Evolutionary conservation across 2,888 invertebrate genomes (phyloP).

Genomic region (Pachymerium ferrugineum): DNA sequence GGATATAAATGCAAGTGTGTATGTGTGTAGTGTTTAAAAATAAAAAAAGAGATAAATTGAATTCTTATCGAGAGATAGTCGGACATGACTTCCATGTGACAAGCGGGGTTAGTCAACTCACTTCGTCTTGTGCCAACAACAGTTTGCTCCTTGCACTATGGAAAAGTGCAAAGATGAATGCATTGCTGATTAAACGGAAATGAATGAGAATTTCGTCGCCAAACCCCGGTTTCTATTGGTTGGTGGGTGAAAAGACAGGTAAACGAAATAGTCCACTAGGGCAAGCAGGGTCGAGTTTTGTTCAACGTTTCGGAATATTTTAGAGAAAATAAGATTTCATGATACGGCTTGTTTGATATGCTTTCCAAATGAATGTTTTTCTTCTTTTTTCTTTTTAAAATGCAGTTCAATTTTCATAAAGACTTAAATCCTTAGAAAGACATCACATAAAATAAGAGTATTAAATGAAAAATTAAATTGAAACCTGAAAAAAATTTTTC

Average conservation of each 20-base stretch:
- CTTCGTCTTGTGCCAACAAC: neutral
- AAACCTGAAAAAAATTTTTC: neutral
- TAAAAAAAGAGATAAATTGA: slow-evolving; percentile 1
- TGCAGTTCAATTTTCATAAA: too few relatives aligned
- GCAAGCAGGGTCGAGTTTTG: too few relatives aligned
- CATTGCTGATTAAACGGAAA: neutral
- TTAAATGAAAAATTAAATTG: neutral
- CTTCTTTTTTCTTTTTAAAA: neutral
- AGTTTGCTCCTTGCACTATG: neutral
- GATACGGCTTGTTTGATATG: neutral
- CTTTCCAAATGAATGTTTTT: neutral
- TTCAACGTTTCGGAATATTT: too few relatives aligned
- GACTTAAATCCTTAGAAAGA: too few relatives aligned
- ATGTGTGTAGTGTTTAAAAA: neutral
- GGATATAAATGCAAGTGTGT: neutral
- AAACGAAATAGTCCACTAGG: too few relatives aligned
- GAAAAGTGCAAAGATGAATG: neutral
- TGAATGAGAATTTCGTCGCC: neutral
- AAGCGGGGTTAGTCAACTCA: neutral
- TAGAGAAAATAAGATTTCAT: neutral
- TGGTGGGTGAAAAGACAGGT: too few relatives aligned
- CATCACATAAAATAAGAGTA: too few relatives aligned
- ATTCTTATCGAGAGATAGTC: slow-evolving; percentile 23
- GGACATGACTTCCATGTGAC: neutral
- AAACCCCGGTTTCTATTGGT: neutral